Evolutionary conservation across 2,888 invertebrate species (phyloP).

Genomic region (Pyrochroa serraticornis): DNA sequence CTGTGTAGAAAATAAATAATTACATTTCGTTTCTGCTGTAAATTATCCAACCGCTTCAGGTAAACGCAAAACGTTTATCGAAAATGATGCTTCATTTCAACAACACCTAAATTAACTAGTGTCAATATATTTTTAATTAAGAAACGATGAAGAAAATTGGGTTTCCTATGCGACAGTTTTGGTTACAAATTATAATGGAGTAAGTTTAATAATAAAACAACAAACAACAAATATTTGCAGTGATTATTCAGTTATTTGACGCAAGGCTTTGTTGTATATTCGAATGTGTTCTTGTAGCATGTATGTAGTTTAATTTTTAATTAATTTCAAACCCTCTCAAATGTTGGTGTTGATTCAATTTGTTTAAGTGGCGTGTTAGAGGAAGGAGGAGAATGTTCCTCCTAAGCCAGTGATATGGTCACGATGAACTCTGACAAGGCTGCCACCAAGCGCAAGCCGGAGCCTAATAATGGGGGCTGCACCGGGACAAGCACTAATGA

Average conservation of each 20-base stretch:
- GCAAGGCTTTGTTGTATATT: conserved; percentile 7
- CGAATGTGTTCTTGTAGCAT: conserved; percentile 10
- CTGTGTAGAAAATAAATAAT: too few relatives aligned
- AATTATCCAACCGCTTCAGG: too few relatives aligned
- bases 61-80: background rate
- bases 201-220: conserved; percentile 29
- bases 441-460: conserved; percentile 65
- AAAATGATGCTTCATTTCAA: conserved; percentile 33
- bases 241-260: conserved; percentile 4
- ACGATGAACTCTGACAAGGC: conserved; percentile 70
- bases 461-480: conserved; percentile 58
- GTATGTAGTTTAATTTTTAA: background rate
- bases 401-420: conserved; percentile 63
- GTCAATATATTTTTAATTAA: conserved; percentile 31
- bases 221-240: conserved; percentile 4
- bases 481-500: conserved; percentile 52
- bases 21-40: too few relatives aligned
- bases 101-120: conserved; percentile 30
- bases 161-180: conserved; percentile 37
- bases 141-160: conserved; percentile 41
- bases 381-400: conserved; percentile 47
- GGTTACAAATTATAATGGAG: conserved; percentile 40
- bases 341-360: background rate
- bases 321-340: background rate
- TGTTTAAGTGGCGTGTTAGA: conserved; percentile 31